Evolutionary conservation across 1,140 invertebrate genomes (phyloP).

Genomic region (Pseudomyrmex sp.): DNA sequence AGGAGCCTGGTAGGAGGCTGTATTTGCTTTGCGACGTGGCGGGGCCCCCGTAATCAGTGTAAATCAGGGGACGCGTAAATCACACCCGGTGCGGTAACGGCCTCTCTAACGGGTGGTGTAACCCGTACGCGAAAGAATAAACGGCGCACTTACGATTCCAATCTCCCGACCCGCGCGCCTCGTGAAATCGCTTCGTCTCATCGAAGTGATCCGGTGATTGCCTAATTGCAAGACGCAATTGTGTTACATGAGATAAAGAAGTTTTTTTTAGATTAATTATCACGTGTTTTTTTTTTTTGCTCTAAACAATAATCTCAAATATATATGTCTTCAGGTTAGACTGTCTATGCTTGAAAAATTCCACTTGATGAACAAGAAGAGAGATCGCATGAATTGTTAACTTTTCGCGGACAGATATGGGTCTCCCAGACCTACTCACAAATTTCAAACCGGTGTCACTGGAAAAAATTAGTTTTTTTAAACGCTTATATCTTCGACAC

Average conservation of each 20-base stretch:
- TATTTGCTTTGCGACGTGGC: constrained; percentile 83
- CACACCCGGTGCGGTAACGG: constrained; percentile 81
- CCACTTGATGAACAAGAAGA: background rate
- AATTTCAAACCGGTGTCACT: too few relatives aligned
- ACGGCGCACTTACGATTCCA: constrained; percentile 13
- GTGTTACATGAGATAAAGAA: background rate
- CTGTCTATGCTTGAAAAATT: too few relatives aligned
- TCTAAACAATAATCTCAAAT: too few relatives aligned
- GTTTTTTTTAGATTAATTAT: background rate
- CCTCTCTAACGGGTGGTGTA: constrained; percentile 79
- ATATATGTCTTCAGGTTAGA: too few relatives aligned
- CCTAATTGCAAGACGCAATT: constrained; percentile 18
- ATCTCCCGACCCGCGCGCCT: constrained; percentile 9
- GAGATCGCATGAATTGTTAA: background rate
- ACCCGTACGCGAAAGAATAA: constrained; percentile 39
- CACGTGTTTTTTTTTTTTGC: too few relatives aligned
- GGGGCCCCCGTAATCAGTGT: constrained; percentile 84
- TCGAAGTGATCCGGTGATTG: background rate
- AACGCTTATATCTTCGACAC: too few relatives aligned
- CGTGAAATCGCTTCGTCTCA: background rate
- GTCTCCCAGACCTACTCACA: too few relatives aligned
- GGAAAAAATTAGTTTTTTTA: too few relatives aligned
- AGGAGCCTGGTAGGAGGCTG: constrained; percentile 61
- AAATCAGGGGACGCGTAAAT: constrained; percentile 85
- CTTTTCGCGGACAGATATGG: too few relatives aligned